A percentile compares a stretch with the other conserved stretches of the same genome.
phyloP scores from a whole-genome alignment of 2,797 vertebrate genomes.

The Melanotaenia trifasciata region DNA sequence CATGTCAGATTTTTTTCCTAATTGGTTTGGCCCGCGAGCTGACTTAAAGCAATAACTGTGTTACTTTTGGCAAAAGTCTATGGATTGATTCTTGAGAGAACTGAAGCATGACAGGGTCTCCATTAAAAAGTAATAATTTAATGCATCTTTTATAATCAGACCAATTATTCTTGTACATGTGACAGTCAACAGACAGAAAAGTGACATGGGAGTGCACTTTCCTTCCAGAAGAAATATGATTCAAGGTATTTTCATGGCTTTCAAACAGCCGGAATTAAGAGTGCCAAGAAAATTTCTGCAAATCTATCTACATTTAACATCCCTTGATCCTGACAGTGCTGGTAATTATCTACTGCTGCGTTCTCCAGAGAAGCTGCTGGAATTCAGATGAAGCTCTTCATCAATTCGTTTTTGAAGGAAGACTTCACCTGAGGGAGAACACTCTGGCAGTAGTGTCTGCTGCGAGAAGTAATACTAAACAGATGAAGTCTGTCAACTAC shows the following conservation, averaged over 20 bases:
- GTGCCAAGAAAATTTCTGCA: constrained; percentile 29
- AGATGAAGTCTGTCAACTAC: constrained; percentile 30
- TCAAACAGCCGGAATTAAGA: constrained; percentile 18
- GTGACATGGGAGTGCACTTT: constrained; percentile 1
- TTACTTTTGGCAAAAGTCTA: constrained; percentile 18
- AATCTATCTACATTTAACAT: constrained; percentile 10
- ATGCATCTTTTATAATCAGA: constrained; percentile 22
- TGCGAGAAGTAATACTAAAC: constrained; percentile 28
- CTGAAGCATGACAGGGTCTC: constrained; percentile 18
- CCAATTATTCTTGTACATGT: constrained; percentile 4
- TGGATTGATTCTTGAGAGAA: constrained; percentile 15
- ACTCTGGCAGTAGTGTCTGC: constrained; percentile 7
- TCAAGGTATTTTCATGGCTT: constrained; percentile 31
- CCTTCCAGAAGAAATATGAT: constrained; percentile 15
- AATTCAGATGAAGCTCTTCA: constrained; percentile 24
- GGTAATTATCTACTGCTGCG: constrained; percentile 15
- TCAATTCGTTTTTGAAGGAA: constrained; percentile 10
- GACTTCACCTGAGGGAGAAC: constrained; percentile 17
- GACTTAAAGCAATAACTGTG: constrained; percentile 1
- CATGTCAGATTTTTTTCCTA: neutral
- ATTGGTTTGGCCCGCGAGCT: neutral
- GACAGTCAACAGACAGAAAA: constrained; percentile 8
- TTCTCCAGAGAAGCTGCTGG: constrained; percentile 5
- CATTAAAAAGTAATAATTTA: constrained; percentile 38
- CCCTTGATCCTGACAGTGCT: constrained; percentile 7